A percentile compares a stretch with the other conserved stretches of the same genome.
Conservation (phyloP, 2,888 invertebrate species). For the Lepeophtheirus nordmannii region DNA sequence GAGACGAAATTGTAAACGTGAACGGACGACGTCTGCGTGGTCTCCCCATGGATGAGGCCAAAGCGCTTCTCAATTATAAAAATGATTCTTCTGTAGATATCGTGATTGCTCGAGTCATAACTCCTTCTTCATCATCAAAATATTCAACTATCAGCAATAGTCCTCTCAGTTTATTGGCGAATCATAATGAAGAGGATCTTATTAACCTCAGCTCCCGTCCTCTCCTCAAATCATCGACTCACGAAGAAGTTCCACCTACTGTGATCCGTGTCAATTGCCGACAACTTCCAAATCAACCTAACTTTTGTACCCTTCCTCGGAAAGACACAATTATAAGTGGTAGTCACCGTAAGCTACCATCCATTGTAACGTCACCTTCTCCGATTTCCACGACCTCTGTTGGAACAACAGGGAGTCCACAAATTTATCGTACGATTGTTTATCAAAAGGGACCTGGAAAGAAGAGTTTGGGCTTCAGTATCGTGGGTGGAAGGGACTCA, state of each 20-base stretch:
- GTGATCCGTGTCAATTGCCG: slow-evolving; percentile 10
- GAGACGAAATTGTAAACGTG: slow-evolving; percentile 76
- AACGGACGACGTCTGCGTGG: slow-evolving; percentile 65
- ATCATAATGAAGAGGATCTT: slow-evolving; percentile 14
- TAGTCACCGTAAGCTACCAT: neutral
- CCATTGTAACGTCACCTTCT: neutral
- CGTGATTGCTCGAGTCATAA: slow-evolving; percentile 32
- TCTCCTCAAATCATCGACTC: neutral
- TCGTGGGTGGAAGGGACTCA: slow-evolving; percentile 38
- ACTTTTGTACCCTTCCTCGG: slow-evolving; percentile 21
- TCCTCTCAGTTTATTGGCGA: slow-evolving; percentile 13
- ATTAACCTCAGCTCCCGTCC: slow-evolving; percentile 13
- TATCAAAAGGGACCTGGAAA: slow-evolving; percentile 36
- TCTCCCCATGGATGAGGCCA: slow-evolving; percentile 48
- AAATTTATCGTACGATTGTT: slow-evolving; percentile 30
- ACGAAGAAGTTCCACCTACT: slow-evolving; percentile 8
- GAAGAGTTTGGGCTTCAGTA: slow-evolving; percentile 39
- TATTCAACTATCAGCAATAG: neutral
- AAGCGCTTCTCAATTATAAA: slow-evolving; percentile 32
- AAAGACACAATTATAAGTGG: neutral
- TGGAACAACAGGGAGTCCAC: neutral
- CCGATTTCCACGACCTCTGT: neutral
- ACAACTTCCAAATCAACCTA: slow-evolving; percentile 12
- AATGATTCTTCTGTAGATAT: slow-evolving; percentile 35
- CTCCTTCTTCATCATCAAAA: neutral